Evolutionary conservation across 2,888 invertebrate genomes (phyloP), one percentile per base, ranked within the genome.

Genomic region (Stenodema calcarata): DNA sequence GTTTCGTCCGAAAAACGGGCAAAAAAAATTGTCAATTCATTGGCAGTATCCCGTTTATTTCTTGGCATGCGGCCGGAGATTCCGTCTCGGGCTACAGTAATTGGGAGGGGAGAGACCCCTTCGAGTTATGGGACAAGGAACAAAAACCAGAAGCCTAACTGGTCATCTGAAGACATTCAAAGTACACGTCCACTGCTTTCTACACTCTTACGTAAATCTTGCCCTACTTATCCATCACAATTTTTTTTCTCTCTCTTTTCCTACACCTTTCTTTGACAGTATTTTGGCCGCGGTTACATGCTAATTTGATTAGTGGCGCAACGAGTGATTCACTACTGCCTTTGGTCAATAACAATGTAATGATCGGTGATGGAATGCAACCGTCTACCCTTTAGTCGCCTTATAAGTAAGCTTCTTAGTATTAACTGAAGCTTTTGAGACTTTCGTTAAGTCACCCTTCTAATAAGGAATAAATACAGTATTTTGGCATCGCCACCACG

Each of bases 1-100:
- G 35, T 44, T 47, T 50, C 23, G 27, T 27, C 50, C 50, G 35
- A 81, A 81, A 54, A 81, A 81, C 28, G 12, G 41, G 27, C 50
- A 30, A 83, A 83, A 83, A 81, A 79, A 79, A 42, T 79, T 79
- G 79, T 83, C 73, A 83, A 83, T 83, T 73, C 83, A 83, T 83
- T 41, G 83, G n/a, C 42, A 73, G 83, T 73, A 73, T 73, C 73
- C 44, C 73, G 73, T 83, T 83, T 83, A 83, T 83, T 83, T 28
- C 73, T 70, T 54, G 73, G 69, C 83, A 83, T 54, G 83, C 42
- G 76, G 76, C 44, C 76, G 2, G 12, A 70, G 73, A 73, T 73
- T 83, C 47, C 83, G 70, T 42, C 18, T 42, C 23, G 14, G 73
- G 44, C 44, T 47, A 11, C 70, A 35, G 70, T 83, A 83, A 83